Evolutionary conservation across 2,113 vertebrate genomes (phyloP).

Genomic region (Laticauda colubrina): DNA sequence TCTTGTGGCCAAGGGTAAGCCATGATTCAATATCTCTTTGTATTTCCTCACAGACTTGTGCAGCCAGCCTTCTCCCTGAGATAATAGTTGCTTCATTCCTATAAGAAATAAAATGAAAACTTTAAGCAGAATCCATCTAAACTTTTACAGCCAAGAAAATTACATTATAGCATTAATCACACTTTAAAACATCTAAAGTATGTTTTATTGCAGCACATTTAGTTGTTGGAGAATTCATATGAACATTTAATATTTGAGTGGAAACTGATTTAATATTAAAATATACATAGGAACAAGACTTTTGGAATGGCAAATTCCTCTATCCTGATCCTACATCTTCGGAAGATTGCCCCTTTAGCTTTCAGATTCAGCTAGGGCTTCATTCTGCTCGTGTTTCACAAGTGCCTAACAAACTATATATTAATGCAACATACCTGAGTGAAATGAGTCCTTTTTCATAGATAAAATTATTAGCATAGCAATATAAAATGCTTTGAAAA

Average conservation of each 20-base stretch:
- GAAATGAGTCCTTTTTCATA: neutral
- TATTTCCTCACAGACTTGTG: constrained; percentile 83
- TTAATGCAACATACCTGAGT: neutral
- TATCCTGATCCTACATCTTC: neutral
- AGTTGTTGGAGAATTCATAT: neutral
- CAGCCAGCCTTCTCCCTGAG: constrained; percentile 84
- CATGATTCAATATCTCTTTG: constrained; percentile 80
- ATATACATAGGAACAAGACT: neutral
- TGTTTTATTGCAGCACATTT: neutral
- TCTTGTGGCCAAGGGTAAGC: constrained; percentile 80
- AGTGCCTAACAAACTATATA: neutral
- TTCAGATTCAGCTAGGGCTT: neutral
- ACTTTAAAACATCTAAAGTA: neutral
- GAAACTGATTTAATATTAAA: neutral
- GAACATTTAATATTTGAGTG: neutral
- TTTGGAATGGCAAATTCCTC: neutral
- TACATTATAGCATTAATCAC: neutral
- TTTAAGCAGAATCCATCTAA: neutral
- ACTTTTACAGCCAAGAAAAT: neutral
- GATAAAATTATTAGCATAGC: neutral
- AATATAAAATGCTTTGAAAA: neutral
- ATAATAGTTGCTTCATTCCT: constrained; percentile 83
- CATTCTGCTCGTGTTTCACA: neutral
- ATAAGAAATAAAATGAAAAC: constrained; percentile 31
- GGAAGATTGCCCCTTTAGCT: neutral